These are phyloP conservation scores for Papilio demoleus DNA, from an alignment of 2,888 invertebrate species.

Conservation along the genomic window DNA sequence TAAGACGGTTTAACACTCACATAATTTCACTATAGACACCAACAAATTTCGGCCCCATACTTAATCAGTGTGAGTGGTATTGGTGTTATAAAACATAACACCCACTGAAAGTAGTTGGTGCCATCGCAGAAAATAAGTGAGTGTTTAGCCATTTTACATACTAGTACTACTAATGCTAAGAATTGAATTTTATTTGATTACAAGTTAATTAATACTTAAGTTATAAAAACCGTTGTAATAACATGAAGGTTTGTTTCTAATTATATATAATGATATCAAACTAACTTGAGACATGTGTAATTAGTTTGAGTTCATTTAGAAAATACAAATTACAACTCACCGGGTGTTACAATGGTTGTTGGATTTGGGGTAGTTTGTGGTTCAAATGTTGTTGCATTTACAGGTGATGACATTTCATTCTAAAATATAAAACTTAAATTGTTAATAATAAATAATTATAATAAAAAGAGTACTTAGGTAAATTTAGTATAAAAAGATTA, in stretches of 20 bases:
- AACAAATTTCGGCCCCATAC: too few relatives aligned
- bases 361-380: slow-evolving; percentile 54
- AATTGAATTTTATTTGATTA: too few relatives aligned
- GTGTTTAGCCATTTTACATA: too few relatives aligned
- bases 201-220: too few relatives aligned
- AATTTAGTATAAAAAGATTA: slow-evolving; percentile 16
- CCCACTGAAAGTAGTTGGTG: too few relatives aligned
- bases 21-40: too few relatives aligned
- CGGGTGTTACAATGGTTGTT: slow-evolving; percentile 50
- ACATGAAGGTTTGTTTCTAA: background rate
- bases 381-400: slow-evolving; percentile 59
- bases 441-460: slow-evolving; percentile 53
- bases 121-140: too few relatives aligned
- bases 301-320: background rate
- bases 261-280: background rate
- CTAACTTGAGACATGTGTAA: too few relatives aligned
- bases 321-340: slow-evolving; percentile 47
- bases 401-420: slow-evolving; percentile 63
- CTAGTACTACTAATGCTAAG: background rate
- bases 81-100: too few relatives aligned
- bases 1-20: too few relatives aligned
- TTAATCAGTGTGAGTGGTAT: too few relatives aligned
- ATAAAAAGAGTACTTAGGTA: slow-evolving; percentile 49
- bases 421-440: slow-evolving; percentile 49
- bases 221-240: too few relatives aligned